Conservation (phyloP, 2,888 invertebrate species). For the Drosophila kambysellisi region DNA sequence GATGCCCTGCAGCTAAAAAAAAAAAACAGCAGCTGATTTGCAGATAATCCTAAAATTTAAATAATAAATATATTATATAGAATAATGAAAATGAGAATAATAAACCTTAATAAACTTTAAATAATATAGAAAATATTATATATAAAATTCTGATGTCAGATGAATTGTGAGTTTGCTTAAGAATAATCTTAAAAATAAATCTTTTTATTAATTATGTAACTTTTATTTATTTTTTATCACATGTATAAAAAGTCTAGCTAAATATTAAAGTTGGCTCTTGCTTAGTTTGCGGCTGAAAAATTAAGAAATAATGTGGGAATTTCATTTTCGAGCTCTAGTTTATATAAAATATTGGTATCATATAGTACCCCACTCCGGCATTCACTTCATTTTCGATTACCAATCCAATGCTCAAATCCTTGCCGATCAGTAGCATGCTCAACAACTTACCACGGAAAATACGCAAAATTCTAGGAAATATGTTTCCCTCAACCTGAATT, state of each 20-base stretch:
- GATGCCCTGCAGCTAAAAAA: slow-evolving; percentile 1
- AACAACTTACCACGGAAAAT: background rate
- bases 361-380: background rate
- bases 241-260: background rate
- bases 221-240: background rate
- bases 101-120: background rate
- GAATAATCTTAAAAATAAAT: background rate
- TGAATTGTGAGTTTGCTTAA: background rate
- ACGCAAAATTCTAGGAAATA: background rate
- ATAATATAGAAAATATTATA: background rate
- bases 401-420: background rate
- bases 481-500: too few relatives aligned
- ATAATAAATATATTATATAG: background rate
- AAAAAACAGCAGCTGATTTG: background rate
- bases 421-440: background rate
- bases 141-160: background rate
- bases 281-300: background rate
- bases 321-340: background rate
- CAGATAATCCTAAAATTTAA: background rate
- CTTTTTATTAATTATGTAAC: too few relatives aligned
- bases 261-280: too few relatives aligned
- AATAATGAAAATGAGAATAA: background rate
- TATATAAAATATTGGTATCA: background rate
- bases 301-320: background rate
- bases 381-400: background rate